Conservation (phyloP, 2,888 invertebrate species). For the Coelinius sp. region DNA sequence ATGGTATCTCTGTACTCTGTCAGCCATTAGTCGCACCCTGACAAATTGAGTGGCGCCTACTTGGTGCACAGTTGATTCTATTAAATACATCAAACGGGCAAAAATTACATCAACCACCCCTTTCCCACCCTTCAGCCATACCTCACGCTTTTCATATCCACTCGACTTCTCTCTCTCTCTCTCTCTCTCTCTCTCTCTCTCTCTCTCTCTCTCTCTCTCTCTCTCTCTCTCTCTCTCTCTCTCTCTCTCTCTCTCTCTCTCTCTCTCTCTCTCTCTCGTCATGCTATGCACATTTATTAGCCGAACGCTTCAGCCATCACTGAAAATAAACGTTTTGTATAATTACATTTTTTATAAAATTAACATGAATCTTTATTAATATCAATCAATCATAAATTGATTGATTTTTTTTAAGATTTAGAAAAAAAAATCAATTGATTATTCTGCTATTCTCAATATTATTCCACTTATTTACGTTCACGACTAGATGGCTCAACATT, state of each 20-base stretch:
- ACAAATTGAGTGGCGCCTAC: constrained; percentile 69
- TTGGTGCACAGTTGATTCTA: constrained; percentile 69
- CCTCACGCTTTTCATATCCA: constrained; percentile 45
- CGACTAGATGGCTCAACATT: constrained; percentile 45
- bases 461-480: neutral
- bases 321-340: constrained; percentile 1
- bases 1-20: constrained; percentile 22
- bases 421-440: neutral
- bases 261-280: neutral
- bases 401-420: too few relatives aligned
- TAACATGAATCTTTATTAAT: neutral
- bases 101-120: constrained; percentile 69
- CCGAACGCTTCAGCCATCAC: constrained; percentile 13
- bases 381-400: too few relatives aligned
- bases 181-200: neutral
- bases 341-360: neutral
- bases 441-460: constrained; percentile 12
- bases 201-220: neutral
- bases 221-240: neutral
- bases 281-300: constrained; percentile 1
- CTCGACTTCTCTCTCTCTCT: neutral
- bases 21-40: constrained; percentile 69
- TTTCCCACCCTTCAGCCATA: constrained; percentile 8
- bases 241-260: too few relatives aligned
- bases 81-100: constrained; percentile 70